Evolutionary conservation across 1,140 invertebrate species (phyloP).

Genomic region (Euwallacea similis): DNA sequence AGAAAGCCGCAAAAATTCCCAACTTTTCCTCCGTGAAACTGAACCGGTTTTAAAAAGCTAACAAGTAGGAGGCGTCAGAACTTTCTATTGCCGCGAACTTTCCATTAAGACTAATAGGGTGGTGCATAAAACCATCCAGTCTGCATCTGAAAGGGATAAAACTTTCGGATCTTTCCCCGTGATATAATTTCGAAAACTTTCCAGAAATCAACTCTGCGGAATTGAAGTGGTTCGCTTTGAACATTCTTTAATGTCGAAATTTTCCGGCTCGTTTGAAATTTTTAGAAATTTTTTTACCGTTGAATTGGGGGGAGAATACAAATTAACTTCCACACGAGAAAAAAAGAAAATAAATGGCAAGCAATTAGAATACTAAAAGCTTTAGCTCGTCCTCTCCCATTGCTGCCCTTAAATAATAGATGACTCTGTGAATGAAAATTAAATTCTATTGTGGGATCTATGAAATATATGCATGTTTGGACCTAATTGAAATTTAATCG

Average conservation of each 20-base stretch:
- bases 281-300: background rate
- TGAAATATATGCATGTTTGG: background rate
- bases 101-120: constrained; percentile 30
- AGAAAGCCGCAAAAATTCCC: constrained; percentile 8
- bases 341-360: too few species aligned
- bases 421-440: background rate
- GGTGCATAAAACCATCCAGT: constrained; percentile 20
- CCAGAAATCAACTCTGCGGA: background rate
- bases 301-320: too few species aligned
- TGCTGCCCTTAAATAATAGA: background rate
- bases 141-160: constrained; percentile 14
- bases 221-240: background rate
- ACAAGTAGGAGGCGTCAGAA: constrained; percentile 27
- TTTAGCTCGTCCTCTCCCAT: too few species aligned
- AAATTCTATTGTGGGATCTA: background rate
- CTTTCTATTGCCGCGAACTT: constrained; percentile 22
- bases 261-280: constrained; percentile 1
- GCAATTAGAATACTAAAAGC: background rate
- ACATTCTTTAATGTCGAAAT: background rate
- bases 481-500: constrained; percentile 3
- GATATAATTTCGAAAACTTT: background rate
- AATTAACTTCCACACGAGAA: too few species aligned
- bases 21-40: constrained; percentile 20
- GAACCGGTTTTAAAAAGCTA: constrained; percentile 25
- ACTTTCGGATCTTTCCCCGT: background rate